phyloP scores from a whole-genome alignment of 2,888 invertebrate genomes.

The Leptopilina syphax region DNA sequence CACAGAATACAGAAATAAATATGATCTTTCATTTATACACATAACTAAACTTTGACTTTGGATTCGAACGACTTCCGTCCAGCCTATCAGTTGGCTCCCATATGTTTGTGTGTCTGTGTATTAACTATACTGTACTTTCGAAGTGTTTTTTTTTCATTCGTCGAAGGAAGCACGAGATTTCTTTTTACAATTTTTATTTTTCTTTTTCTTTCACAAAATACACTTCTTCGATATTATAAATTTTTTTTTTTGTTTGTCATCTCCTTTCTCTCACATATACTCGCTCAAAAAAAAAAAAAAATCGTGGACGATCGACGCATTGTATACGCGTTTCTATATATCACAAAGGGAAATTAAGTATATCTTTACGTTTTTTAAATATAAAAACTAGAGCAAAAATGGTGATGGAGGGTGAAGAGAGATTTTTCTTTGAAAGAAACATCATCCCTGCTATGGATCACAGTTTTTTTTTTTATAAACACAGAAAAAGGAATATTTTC shows the following conservation, averaged over 20 bases:
- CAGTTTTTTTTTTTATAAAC: constrained; percentile 46
- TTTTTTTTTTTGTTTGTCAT: constrained; percentile 29
- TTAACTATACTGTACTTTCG: constrained; percentile 50
- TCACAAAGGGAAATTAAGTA: constrained; percentile 74
- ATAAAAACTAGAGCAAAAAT: constrained; percentile 42
- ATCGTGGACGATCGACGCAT: constrained; percentile 49
- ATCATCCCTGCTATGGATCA: constrained; percentile 47
- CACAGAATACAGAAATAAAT: constrained; percentile 41
- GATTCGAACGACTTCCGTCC: constrained; percentile 65
- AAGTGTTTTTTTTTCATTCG: constrained; percentile 45
- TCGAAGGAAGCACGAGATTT: constrained; percentile 51
- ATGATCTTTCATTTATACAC: constrained; percentile 20
- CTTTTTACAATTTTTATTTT: background rate
- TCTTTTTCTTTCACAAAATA: constrained; percentile 32
- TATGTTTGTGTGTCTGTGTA: constrained; percentile 46
- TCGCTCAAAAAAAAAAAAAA: constrained; percentile 22
- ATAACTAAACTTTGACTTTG: constrained; percentile 40
- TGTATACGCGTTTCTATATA: constrained; percentile 52
- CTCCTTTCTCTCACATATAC: constrained; percentile 32
- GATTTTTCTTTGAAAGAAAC: constrained; percentile 28
- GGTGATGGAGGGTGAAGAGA: background rate
- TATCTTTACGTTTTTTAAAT: constrained; percentile 52
- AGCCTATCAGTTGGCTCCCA: constrained; percentile 74
- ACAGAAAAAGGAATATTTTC: constrained; percentile 25
- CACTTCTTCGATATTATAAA: constrained; percentile 6